Percentiles rank a stretch among this genome's conserved stretches.
These are phyloP conservation scores for Tinamus guttatus DNA, from an alignment of 2,113 vertebrate species.

Conservation along the genomic window DNA sequence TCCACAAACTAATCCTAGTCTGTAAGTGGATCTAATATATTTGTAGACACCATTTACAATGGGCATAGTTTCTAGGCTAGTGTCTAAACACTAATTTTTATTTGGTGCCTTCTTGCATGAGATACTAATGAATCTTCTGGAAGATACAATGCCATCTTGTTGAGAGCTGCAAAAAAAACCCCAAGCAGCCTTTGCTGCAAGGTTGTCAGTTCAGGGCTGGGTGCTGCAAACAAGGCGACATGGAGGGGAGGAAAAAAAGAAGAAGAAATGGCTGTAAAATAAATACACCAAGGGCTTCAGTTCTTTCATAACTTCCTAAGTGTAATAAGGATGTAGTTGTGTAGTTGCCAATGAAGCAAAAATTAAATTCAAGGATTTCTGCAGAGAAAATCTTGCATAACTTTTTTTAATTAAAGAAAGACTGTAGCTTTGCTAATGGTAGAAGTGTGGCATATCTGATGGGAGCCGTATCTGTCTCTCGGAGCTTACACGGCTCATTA, in stretches of 20 bases:
- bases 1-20: background rate
- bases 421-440: background rate
- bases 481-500: background rate
- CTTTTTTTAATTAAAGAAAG: background rate
- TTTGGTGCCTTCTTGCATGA: background rate
- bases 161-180: background rate
- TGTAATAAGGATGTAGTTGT: background rate
- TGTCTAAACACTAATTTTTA: background rate
- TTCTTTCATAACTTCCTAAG: background rate
- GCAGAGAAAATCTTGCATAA: background rate
- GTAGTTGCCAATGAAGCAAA: background rate
- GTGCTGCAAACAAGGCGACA: background rate
- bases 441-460: background rate
- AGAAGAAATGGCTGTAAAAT: background rate
- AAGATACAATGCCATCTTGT: background rate
- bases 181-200: fast-evolving
- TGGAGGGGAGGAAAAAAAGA: background rate
- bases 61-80: background rate
- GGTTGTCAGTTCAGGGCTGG: background rate
- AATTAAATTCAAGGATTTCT: background rate
- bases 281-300: background rate
- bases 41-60: background rate
- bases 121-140: background rate
- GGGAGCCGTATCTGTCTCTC: background rate
- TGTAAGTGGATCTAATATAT: background rate